These are phyloP conservation scores for Chanos chanos DNA, from an alignment of 2,797 vertebrate genomes.

Conservation along the genomic window DNA sequence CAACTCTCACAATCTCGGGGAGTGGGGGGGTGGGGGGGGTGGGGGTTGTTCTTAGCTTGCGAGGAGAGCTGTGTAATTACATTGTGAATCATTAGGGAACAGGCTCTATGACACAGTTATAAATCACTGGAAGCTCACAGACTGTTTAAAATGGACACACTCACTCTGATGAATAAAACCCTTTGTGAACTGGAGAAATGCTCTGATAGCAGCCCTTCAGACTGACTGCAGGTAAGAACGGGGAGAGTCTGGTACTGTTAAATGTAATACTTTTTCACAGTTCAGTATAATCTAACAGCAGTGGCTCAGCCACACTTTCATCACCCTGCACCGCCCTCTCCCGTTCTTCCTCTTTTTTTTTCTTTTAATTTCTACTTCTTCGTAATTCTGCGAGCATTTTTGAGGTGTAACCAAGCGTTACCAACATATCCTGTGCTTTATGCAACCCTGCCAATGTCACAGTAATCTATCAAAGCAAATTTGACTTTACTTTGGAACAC, in stretches of 20 bases:
- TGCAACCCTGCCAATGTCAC: neutral
- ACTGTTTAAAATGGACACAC: no score
- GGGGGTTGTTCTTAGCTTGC: constrained; percentile 5
- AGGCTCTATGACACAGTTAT: neutral
- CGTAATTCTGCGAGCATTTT: neutral
- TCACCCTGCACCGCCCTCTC: neutral
- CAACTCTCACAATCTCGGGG: constrained; percentile 17
- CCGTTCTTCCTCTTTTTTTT: neutral
- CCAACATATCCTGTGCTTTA: neutral
- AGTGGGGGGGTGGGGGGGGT: no score
- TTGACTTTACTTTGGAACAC: constrained; percentile 2
- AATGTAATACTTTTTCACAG: neutral
- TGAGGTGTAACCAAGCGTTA: neutral
- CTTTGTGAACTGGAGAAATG: no score
- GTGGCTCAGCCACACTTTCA: neutral
- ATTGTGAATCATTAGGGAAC: neutral
- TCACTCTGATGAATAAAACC: no score
- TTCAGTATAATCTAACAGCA: neutral
- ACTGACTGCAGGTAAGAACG: neutral
- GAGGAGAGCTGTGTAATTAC: constrained; percentile 1
- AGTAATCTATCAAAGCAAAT: neutral
- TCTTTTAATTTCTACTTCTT: neutral
- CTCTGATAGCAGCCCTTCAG: no score
- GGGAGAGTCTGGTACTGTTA: no score
- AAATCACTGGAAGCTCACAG: no score